These are phyloP conservation scores for Hestina assimilis DNA, from an alignment of 1,140 invertebrate species.

Conservation along the genomic window DNA sequence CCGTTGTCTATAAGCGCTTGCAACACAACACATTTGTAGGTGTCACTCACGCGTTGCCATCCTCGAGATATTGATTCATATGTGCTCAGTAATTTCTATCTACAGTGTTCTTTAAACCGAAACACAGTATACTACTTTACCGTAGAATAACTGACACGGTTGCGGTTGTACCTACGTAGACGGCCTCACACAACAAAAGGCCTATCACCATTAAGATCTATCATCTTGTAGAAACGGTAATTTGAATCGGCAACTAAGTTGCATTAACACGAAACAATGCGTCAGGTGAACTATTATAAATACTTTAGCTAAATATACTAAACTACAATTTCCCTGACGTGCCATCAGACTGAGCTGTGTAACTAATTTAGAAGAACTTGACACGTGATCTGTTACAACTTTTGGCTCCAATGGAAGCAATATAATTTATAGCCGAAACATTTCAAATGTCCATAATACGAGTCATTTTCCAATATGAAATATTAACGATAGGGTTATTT, in stretches of 20 bases:
- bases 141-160: no score
- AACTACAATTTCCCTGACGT: neutral
- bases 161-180: no score
- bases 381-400: constrained; percentile 6
- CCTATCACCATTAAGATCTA: no score
- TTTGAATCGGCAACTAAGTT: neutral
- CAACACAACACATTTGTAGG: no score
- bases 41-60: no score
- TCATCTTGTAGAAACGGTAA: no score
- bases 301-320: constrained; percentile 9
- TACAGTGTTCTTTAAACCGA: no score
- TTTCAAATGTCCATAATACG: constrained; percentile 4
- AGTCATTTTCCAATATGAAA: constrained; percentile 9
- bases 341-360: constrained; percentile 6
- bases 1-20: no score
- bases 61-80: no score
- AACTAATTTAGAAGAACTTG: constrained; percentile 7
- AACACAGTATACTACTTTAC: no score
- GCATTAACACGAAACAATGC: neutral
- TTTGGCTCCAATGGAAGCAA: constrained; percentile 10
- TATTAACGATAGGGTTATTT: constrained; percentile 9
- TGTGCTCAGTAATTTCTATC: no score
- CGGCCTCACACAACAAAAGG: no score
- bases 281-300: constrained; percentile 1
- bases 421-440: constrained; percentile 11